Evolutionary conservation across 64 coral and sea anemone genomes (phyloP).

Genomic region (Stylophora pistillata): DNA sequence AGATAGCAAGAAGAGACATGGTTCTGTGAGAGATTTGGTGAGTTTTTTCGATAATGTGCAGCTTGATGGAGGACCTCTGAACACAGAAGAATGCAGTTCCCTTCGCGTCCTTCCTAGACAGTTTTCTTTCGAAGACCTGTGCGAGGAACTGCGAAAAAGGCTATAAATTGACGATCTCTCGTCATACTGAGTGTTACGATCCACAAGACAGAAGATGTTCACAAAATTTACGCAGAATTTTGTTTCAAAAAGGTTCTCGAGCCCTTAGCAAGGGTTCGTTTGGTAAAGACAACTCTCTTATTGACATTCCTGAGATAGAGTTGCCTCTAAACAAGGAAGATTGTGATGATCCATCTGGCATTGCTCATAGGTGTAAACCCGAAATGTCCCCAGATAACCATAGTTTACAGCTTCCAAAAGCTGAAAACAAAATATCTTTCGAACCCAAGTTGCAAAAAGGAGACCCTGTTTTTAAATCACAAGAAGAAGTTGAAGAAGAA

Average conservation of each 20-base stretch:
- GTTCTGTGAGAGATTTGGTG: background rate
- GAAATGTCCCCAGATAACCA: background rate
- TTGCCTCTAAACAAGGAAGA: background rate
- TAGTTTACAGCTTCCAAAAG: too few species aligned
- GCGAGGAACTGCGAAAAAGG: background rate
- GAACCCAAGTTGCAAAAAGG: background rate
- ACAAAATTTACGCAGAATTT: background rate
- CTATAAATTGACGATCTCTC: background rate
- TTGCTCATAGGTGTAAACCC: background rate
- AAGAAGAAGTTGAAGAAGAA: background rate
- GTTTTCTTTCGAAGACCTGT: background rate
- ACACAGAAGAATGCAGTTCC: background rate
- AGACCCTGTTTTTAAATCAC: background rate
- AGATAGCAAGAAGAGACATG: background rate
- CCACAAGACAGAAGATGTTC: background rate
- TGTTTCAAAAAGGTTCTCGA: background rate
- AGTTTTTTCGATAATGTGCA: background rate
- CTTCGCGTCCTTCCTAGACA: background rate
- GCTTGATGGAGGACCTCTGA: background rate
- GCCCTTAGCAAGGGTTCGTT: background rate
- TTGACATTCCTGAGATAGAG: conserved; percentile 4
- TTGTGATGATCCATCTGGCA: background rate
- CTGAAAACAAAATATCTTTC: background rate
- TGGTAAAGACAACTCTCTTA: background rate
- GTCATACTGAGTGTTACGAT: background rate